These are phyloP conservation scores for Heliconius aoede DNA, from an alignment of 2,888 invertebrate species.

Conservation along the genomic window DNA sequence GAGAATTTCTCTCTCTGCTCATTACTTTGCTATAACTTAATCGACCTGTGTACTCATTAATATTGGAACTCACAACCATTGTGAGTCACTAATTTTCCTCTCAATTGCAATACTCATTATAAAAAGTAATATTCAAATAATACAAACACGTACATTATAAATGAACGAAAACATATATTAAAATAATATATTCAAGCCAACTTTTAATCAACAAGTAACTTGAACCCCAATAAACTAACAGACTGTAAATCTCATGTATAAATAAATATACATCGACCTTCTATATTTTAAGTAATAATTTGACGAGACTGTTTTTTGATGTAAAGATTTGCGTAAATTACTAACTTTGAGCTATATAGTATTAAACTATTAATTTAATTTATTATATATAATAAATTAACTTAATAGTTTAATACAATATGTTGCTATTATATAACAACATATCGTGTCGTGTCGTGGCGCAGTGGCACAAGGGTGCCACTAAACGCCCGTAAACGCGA, in stretches of 20 bases:
- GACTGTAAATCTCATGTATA: conserved; percentile 15
- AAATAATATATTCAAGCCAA: conserved; percentile 7
- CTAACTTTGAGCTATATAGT: background rate
- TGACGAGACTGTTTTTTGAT: background rate
- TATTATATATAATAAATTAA: background rate
- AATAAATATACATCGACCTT: background rate
- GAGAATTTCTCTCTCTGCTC: background rate
- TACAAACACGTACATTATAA: background rate
- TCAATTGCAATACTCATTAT: background rate
- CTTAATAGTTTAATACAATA: too few species aligned
- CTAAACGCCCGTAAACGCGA: too few species aligned
- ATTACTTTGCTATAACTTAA: too few species aligned
- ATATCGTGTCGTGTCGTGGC: too few species aligned
- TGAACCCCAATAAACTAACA: conserved; percentile 19
- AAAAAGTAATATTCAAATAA: conserved; percentile 10
- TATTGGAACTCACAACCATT: background rate
- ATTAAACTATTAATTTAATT: background rate
- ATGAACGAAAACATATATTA: conserved; percentile 10
- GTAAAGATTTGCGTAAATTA: background rate
- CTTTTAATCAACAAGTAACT: conserved; percentile 27
- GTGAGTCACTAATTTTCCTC: conserved; percentile 7
- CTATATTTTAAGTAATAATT: conserved; percentile 1
- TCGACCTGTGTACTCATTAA: too few species aligned
- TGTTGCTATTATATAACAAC: too few species aligned
- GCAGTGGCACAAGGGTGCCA: too few species aligned